A percentile compares a stretch with the other conserved stretches of the same genome.
phyloP scores from a whole-genome alignment of 2,113 vertebrate species.

The Zeus faber region DNA sequence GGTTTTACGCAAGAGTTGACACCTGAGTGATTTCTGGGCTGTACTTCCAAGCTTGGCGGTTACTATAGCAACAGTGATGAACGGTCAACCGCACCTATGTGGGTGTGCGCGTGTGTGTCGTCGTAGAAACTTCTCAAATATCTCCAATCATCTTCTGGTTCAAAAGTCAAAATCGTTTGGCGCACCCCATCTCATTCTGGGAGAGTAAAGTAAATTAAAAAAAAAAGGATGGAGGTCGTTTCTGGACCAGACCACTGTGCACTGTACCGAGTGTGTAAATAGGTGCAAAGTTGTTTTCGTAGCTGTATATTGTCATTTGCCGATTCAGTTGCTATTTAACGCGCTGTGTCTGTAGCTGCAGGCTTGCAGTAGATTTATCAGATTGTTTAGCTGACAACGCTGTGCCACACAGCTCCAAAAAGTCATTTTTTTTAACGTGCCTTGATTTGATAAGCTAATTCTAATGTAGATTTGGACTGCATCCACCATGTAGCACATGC shows the following conservation, averaged over 20 bases:
- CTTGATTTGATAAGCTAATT: constrained; percentile 46
- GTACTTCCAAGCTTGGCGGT: no score
- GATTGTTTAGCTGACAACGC: constrained; percentile 32
- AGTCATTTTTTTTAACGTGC: constrained; percentile 57
- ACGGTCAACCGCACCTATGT: no score
- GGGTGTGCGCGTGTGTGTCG: no score
- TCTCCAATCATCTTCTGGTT: no score
- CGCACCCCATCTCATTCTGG: no score
- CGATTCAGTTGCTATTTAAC: constrained; percentile 45
- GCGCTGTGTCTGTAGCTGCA: constrained; percentile 36
- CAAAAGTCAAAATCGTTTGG: no score
- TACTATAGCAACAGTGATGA: no score
- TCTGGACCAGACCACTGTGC: constrained; percentile 12
- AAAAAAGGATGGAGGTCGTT: not conserved
- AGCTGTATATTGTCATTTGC: constrained; percentile 48
- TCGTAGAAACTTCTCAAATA: no score
- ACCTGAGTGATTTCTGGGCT: no score
- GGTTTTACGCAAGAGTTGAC: no score
- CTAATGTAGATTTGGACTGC: constrained; percentile 41
- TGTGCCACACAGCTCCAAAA: constrained; percentile 20
- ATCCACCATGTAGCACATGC: constrained; percentile 11
- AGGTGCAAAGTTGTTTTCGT: constrained; percentile 35
- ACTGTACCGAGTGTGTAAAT: constrained; percentile 49
- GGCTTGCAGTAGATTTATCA: constrained; percentile 44
- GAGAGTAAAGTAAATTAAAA: no score